Percentiles rank a stretch among this genome's conserved stretches.
phyloP scores from a whole-genome alignment of 2,113 vertebrate genomes.

The Ciconia stormi region DNA sequence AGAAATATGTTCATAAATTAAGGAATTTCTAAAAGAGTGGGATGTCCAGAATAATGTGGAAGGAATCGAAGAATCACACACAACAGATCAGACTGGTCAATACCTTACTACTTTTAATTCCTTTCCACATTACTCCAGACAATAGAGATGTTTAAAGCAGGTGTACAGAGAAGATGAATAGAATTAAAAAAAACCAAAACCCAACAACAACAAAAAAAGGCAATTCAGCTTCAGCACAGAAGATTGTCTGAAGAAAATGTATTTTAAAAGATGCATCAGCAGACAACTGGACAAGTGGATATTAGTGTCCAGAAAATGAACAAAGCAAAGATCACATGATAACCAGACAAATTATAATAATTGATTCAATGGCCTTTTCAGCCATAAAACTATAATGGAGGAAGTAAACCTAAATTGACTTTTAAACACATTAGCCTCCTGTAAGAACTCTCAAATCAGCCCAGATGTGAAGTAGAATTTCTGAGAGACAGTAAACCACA shows the following conservation, averaged over 20 bases:
- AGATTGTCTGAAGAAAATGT: conserved; percentile 42
- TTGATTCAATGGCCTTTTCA: background rate
- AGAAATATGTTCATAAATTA: conserved; percentile 57
- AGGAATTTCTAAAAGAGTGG: conserved; percentile 34
- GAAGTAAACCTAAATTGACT: background rate
- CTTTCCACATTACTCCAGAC: conserved; percentile 72
- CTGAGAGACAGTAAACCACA: background rate
- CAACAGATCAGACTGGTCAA: background rate
- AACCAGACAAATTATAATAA: background rate
- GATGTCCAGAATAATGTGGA: conserved; percentile 71
- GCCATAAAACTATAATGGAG: background rate
- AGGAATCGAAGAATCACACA: conserved; percentile 56
- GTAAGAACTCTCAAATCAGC: background rate
- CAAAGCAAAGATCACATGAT: background rate
- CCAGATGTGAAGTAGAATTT: background rate
- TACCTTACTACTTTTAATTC: conserved; percentile 43
- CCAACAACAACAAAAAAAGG: background rate
- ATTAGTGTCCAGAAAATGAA: conserved; percentile 10
- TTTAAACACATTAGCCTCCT: background rate
- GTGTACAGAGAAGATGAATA: conserved; percentile 10
- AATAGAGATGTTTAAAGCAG: conserved; percentile 60
- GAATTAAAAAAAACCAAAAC: background rate
- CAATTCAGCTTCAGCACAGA: conserved; percentile 48
- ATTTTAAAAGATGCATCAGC: conserved; percentile 26
- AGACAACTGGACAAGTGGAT: background rate